A percentile compares a stretch with the other conserved stretches of the same genome.
Evolutionary conservation across 2,888 invertebrate genomes (phyloP).

Genomic region (Drosophila colorata): DNA sequence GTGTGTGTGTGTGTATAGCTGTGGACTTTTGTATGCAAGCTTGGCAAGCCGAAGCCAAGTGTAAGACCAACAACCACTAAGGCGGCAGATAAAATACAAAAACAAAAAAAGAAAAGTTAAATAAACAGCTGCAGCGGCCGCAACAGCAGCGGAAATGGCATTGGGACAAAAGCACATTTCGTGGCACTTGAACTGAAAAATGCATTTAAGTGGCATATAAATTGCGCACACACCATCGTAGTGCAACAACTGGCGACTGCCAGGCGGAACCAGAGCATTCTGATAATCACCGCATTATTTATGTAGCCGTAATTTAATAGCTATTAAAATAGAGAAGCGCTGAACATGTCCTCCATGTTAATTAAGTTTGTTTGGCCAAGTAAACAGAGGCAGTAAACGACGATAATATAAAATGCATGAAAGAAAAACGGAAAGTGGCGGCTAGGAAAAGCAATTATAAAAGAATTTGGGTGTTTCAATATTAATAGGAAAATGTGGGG

Average conservation of each 20-base stretch:
- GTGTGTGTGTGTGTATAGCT: slow-evolving; percentile 3
- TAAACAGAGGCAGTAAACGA: slow-evolving; percentile 30
- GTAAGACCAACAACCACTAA: slow-evolving; percentile 30
- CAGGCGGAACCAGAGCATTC: slow-evolving; percentile 4
- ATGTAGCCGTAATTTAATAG: slow-evolving; percentile 31
- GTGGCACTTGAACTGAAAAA: slow-evolving; percentile 46
- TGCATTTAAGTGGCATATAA: slow-evolving; percentile 61
- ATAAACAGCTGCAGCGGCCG: slow-evolving; percentile 6
- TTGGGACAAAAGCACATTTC: slow-evolving; percentile 39
- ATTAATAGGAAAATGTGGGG: slow-evolving; percentile 15
- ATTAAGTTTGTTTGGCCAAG: slow-evolving; percentile 44
- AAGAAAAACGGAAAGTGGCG: slow-evolving; percentile 6
- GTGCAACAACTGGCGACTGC: slow-evolving; percentile 9
- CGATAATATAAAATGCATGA: slow-evolving; percentile 10
- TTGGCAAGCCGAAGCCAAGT: slow-evolving; percentile 38
- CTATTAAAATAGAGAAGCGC: slow-evolving; percentile 16
- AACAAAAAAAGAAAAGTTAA: too few species aligned
- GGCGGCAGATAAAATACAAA: slow-evolving; percentile 19
- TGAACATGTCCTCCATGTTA: slow-evolving; percentile 35
- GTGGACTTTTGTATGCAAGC: not conserved
- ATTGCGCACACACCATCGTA: slow-evolving; percentile 42
- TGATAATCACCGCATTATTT: slow-evolving; percentile 51
- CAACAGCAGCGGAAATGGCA: slow-evolving; percentile 23
- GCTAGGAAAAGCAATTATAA: slow-evolving; percentile 54
- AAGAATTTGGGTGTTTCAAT: slow-evolving; percentile 39